These are phyloP conservation scores for Cichladusa arquata DNA, from an alignment of 2,113 vertebrate genomes.

Conservation along the genomic window DNA sequence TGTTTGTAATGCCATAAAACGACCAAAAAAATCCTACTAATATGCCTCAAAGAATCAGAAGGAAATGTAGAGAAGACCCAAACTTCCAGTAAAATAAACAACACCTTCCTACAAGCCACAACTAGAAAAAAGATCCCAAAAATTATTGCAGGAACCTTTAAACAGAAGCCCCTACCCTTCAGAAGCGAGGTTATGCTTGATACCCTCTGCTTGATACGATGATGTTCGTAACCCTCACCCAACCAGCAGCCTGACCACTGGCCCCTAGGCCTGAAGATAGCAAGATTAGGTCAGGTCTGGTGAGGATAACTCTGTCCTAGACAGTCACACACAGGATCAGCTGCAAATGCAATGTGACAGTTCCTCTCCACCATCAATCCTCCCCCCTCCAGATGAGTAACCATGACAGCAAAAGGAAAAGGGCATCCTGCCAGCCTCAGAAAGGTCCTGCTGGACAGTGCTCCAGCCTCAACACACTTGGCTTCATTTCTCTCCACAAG, in stretches of 20 bases:
- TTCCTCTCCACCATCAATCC: neutral
- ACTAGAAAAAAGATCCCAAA: neutral
- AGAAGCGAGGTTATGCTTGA: rapidly evolving
- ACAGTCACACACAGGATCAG: neutral
- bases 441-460: neutral
- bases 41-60: neutral
- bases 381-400: neutral
- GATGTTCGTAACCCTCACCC: rapidly evolving
- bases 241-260: neutral
- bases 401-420: neutral
- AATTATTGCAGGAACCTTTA: neutral
- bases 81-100: neutral
- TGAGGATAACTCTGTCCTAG: neutral
- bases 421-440: neutral
- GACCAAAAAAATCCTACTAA: neutral
- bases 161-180: neutral
- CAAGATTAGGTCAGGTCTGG: neutral
- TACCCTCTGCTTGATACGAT: neutral
- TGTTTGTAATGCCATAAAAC: neutral
- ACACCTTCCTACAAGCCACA: neutral
- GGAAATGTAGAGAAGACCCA: neutral
- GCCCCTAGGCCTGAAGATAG: neutral
- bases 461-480: neutral
- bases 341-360: neutral
- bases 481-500: neutral